A percentile compares a stretch with the other conserved stretches of the same genome.
Evolutionary conservation across 1,140 invertebrate species (phyloP).

Genomic region (Bombus fervidus): DNA sequence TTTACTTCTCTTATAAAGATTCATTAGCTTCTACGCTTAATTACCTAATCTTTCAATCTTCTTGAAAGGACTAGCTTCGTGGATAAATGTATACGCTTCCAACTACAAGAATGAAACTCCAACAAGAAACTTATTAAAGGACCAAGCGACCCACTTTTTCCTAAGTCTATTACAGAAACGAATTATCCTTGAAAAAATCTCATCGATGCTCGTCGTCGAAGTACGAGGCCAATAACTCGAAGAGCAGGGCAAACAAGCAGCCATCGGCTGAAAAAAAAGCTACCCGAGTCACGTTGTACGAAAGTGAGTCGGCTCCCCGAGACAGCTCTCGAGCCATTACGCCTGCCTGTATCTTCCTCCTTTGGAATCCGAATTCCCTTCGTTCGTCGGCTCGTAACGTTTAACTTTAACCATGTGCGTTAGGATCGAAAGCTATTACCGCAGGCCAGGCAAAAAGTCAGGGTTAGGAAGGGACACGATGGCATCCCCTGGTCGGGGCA

Average conservation of each 20-base stretch:
- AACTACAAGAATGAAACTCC: no score
- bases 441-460: conserved; percentile 25
- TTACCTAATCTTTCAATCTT: not conserved
- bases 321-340: conserved; percentile 41
- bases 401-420: conserved; percentile 53
- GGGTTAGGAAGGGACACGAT: not conserved
- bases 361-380: conserved; percentile 48
- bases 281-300: conserved; percentile 38
- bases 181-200: not conserved
- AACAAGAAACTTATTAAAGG: no score
- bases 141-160: no score
- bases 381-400: conserved; percentile 40
- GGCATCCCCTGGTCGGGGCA: not conserved
- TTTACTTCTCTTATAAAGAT: not conserved
- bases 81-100: no score
- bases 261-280: not conserved
- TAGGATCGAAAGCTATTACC: conserved; percentile 52
- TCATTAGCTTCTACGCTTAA: not conserved
- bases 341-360: not conserved
- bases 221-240: not conserved
- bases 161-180: not conserved
- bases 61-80: not conserved
- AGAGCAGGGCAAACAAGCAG: not conserved
- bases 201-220: not conserved
- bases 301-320: not conserved